These are phyloP conservation scores for Melanotaenia trifasciata DNA, from an alignment of 2,797 vertebrate genomes.

Conservation along the genomic window DNA sequence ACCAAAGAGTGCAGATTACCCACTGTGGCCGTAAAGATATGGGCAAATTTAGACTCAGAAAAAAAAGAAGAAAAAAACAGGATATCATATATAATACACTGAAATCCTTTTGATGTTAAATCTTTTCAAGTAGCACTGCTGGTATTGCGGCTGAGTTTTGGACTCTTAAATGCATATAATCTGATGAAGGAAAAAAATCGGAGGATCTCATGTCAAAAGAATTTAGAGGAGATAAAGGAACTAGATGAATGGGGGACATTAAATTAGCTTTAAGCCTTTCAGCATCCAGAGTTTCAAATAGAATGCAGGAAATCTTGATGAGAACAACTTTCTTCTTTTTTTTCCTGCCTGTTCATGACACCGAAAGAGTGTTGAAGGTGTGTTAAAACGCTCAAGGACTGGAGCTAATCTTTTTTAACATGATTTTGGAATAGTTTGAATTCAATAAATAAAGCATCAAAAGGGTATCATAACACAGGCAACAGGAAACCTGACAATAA, in stretches of 20 bases:
- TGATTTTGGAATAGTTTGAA: not conserved
- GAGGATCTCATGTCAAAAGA: slow-evolving; percentile 1
- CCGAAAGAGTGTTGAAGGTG: not conserved
- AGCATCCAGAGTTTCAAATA: slow-evolving; percentile 21
- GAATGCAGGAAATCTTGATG: slow-evolving; percentile 5
- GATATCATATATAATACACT: not conserved
- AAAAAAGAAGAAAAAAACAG: not conserved
- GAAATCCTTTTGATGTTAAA: slow-evolving; percentile 1
- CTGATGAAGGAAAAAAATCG: slow-evolving; percentile 4
- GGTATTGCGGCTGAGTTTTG: not conserved
- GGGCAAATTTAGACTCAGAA: not conserved
- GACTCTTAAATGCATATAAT: not conserved
- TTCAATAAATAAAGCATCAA: not conserved
- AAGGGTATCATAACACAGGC: too few relatives aligned
- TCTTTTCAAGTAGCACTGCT: not conserved
- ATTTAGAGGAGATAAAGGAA: not conserved
- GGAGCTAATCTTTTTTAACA: not conserved
- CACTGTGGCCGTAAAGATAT: slow-evolving; percentile 1
- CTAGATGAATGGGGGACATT: not conserved
- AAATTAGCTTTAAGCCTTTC: not conserved
- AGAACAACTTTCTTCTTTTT: not conserved
- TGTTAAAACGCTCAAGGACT: not conserved
- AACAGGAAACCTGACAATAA: too few relatives aligned
- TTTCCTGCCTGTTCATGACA: not conserved
- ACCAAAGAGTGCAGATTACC: slow-evolving; percentile 27